Percentiles rank a stretch among this genome's conserved stretches.
phyloP scores from a whole-genome alignment of 2,888 invertebrate genomes.

The Calliopum simillimum region DNA sequence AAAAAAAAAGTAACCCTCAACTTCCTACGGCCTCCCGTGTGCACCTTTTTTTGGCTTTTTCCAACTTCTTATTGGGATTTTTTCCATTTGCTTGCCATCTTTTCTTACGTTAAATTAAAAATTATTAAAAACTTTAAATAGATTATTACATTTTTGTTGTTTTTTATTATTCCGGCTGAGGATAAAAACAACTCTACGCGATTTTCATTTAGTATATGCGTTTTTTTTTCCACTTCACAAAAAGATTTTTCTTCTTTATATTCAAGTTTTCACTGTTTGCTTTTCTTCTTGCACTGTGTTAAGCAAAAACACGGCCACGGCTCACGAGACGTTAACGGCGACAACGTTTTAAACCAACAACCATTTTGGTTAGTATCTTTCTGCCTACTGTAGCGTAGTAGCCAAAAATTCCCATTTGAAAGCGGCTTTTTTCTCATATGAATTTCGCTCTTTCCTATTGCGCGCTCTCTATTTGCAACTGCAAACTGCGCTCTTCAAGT shows the following conservation, averaged over 20 bases:
- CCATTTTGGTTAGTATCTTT: constrained; percentile 62
- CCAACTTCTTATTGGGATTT: constrained; percentile 9
- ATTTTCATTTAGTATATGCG: constrained; percentile 14
- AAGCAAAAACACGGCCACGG: constrained; percentile 24
- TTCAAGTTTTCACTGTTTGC: background rate
- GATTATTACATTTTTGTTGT: constrained; percentile 3
- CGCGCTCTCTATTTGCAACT: background rate
- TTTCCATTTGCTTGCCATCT: background rate
- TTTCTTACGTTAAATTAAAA: background rate
- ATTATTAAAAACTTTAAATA: background rate
- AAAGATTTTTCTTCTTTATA: background rate
- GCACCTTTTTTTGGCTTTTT: constrained; percentile 16
- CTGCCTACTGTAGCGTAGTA: constrained; percentile 53
- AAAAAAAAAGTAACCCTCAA: constrained; percentile 24
- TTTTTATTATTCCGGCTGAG: background rate
- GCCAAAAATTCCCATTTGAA: constrained; percentile 41
- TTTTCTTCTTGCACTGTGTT: constrained; percentile 19
- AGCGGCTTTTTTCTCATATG: constrained; percentile 8
- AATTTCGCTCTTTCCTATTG: background rate
- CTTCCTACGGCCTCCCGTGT: background rate
- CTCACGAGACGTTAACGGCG: constrained; percentile 37
- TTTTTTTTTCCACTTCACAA: constrained; percentile 29
- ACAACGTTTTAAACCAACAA: constrained; percentile 56
- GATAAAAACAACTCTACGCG: too few relatives aligned
- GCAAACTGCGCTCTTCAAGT: background rate